phyloP scores from a whole-genome alignment of 2,888 invertebrate genomes.

The Nephrotoma flavescens region DNA sequence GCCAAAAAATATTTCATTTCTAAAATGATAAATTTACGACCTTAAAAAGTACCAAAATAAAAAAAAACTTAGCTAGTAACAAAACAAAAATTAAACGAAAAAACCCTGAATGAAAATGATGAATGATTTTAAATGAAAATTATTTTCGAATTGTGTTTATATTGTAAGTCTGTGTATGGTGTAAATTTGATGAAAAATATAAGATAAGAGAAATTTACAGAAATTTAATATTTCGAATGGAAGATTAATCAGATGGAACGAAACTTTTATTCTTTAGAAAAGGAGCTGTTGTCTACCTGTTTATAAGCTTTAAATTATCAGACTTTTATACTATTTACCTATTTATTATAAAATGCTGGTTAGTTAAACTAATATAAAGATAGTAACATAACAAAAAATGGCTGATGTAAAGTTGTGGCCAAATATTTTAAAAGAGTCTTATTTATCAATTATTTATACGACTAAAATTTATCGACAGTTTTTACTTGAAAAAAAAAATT shows the following conservation, averaged over 20 bases:
- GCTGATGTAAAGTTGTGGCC: no score
- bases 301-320: not conserved
- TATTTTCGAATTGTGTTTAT: not conserved
- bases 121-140: not conserved
- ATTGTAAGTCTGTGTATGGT: not conserved
- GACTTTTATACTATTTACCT: no score
- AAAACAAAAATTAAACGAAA: not conserved
- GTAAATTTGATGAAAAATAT: not conserved
- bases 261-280: not conserved
- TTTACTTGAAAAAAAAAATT: no score
- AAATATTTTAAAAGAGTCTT: no score
- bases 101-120: not conserved
- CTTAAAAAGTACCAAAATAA: not conserved
- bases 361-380: no score
- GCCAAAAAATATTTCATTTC: not conserved
- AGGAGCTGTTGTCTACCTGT: not conserved
- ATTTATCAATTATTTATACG: no score
- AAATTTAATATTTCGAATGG: not conserved
- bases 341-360: no score
- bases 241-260: not conserved
- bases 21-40: not conserved
- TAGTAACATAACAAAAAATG: no score
- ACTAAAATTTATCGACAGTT: no score
- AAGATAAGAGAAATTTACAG: not conserved
- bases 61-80: not conserved